Conservation (phyloP, 2,888 invertebrate genomes). For the Sinotaia quadrata region DNA sequence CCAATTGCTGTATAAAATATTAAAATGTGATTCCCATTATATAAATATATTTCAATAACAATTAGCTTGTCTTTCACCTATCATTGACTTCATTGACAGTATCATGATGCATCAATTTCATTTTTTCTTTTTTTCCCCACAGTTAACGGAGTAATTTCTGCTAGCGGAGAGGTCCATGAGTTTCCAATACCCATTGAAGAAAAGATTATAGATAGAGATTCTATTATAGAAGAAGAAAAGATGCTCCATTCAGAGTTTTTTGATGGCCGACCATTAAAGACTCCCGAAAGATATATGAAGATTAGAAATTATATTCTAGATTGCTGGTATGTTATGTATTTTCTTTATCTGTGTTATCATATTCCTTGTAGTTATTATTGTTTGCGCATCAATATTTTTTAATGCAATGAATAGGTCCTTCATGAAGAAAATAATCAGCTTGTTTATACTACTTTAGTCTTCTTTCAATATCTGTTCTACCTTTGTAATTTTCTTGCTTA, state of each 20-base stretch:
- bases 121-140: constrained; percentile 31
- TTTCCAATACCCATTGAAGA: constrained; percentile 75
- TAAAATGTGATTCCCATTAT: too few species aligned
- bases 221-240: constrained; percentile 76
- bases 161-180: constrained; percentile 54
- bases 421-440: too few species aligned
- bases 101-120: too few species aligned
- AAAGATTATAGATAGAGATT: constrained; percentile 68
- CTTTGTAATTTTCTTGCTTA: too few species aligned
- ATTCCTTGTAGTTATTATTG: neutral
- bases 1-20: neutral
- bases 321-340: constrained; percentile 72
- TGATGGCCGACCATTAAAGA: constrained; percentile 75
- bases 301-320: constrained; percentile 78
- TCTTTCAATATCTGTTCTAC: too few species aligned
- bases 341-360: neutral
- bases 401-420: too few species aligned
- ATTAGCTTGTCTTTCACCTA: neutral
- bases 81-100: too few species aligned
- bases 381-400: too few species aligned
- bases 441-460: too few species aligned
- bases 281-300: constrained; percentile 76
- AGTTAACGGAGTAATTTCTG: constrained; percentile 53
- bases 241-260: constrained; percentile 77
- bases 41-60: too few species aligned